Conservation (phyloP, 2,113 vertebrate genomes). For the Ovibos moschatus region DNA sequence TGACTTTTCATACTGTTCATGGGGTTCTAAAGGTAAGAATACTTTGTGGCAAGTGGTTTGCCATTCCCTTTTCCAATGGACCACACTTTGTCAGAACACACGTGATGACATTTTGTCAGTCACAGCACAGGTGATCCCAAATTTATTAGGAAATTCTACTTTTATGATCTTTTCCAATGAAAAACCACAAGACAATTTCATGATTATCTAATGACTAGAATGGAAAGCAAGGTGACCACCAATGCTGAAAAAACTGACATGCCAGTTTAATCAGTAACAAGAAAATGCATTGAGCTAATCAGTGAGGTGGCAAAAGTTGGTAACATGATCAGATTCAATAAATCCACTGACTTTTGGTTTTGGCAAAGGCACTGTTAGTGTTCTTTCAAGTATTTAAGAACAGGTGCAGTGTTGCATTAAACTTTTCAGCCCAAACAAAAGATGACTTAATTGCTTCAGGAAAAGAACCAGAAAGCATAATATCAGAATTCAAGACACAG, state of each 20-base stretch:
- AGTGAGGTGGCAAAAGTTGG: slow-evolving; percentile 1
- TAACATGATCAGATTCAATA: not conserved
- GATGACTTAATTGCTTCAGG: slow-evolving; percentile 1
- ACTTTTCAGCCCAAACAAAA: slow-evolving; percentile 12
- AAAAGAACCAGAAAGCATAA: not conserved
- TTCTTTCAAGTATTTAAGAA: not conserved
- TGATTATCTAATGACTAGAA: slow-evolving; percentile 1
- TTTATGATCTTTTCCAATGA: slow-evolving; percentile 25
- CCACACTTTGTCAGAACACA: not conserved
- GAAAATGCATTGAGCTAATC: not conserved
- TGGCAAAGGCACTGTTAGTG: not conserved
- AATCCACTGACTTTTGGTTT: not conserved
- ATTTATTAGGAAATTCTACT: slow-evolving; percentile 14
- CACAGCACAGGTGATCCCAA: not conserved
- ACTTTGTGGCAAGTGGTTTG: not conserved
- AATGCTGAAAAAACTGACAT: not conserved
- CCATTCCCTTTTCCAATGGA: not conserved
- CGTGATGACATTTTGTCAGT: not conserved
- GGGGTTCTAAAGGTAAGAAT: not conserved
- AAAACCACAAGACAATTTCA: not conserved
- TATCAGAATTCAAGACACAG: not conserved
- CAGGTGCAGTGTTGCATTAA: not conserved
- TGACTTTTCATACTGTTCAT: not conserved
- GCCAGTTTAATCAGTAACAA: not conserved
- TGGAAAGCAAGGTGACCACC: not conserved